Percentiles rank a stretch among this genome's conserved stretches.
Conservation (phyloP, 2,113 vertebrate genomes). For the Rissa tridactyla region DNA sequence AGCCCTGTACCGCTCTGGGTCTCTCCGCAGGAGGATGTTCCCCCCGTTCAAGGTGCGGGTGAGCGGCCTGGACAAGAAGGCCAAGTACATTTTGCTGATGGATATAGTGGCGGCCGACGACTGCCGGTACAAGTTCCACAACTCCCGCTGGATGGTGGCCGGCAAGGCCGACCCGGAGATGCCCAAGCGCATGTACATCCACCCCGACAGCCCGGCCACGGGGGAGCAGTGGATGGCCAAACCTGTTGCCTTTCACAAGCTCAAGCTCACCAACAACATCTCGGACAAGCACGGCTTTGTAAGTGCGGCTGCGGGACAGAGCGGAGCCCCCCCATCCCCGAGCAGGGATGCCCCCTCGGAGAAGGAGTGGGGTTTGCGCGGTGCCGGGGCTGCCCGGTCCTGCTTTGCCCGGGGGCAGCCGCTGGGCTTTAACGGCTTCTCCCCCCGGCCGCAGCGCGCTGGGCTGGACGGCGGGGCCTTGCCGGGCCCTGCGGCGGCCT, state of each 20-base stretch:
- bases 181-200: slow-evolving; percentile 99
- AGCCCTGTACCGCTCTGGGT: slow-evolving; percentile 13
- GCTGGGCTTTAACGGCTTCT: background rate
- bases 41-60: slow-evolving; percentile 98
- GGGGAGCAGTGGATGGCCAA: slow-evolving; percentile 99
- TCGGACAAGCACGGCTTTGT: slow-evolving; percentile 99
- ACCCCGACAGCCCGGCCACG: slow-evolving; percentile 96
- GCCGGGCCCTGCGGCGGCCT: background rate
- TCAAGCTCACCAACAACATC: slow-evolving; percentile 99
- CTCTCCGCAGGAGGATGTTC: slow-evolving; percentile 91
- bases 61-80: slow-evolving; percentile 97
- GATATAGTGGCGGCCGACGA: slow-evolving; percentile 98
- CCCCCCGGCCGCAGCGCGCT: background rate
- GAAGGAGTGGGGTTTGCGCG: background rate
- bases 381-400: background rate
- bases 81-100: slow-evolving; percentile 97
- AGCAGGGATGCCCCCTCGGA: background rate
- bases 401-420: background rate
- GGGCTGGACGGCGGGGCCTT: background rate
- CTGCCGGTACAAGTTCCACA: slow-evolving; percentile 98
- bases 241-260: slow-evolving; percentile 96
- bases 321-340: background rate
- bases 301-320: slow-evolving; percentile 74
- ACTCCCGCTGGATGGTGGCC: slow-evolving; percentile 98
- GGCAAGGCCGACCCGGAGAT: slow-evolving; percentile 98